Evolutionary conservation across 2,888 invertebrate species (phyloP).

Genomic region (Hoplodrina blanda): DNA sequence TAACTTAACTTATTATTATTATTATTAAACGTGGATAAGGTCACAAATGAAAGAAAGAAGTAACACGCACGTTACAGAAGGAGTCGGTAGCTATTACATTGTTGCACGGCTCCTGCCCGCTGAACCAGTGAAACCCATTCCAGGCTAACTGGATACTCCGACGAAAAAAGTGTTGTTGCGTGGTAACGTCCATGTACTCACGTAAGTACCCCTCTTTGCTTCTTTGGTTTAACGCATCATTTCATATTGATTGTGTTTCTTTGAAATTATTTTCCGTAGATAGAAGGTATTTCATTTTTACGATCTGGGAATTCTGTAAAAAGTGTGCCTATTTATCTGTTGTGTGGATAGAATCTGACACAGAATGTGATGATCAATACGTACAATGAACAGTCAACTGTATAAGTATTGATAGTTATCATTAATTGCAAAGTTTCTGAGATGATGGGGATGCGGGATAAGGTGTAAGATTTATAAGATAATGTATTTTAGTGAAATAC

Average conservation of each 20-base stretch:
- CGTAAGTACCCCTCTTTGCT: conserved; percentile 33
- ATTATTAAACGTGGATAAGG: neutral
- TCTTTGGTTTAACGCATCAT: conserved; percentile 55
- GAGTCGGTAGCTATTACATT: conserved; percentile 1
- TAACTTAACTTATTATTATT: no score
- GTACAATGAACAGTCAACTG: conserved; percentile 32
- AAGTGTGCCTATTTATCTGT: conserved; percentile 12
- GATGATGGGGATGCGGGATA: neutral
- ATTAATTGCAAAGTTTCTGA: conserved; percentile 26
- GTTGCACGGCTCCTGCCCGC: conserved; percentile 30
- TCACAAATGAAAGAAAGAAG: neutral
- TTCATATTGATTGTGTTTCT: conserved; percentile 55
- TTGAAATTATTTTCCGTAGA: conserved; percentile 33
- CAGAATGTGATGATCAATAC: conserved; percentile 28
- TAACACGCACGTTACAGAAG: conserved; percentile 7
- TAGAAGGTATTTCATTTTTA: conserved; percentile 47
- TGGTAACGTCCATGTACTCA: conserved; percentile 32
- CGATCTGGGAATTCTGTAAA: conserved; percentile 57
- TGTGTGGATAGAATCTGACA: conserved; percentile 25
- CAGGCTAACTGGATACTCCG: conserved; percentile 40
- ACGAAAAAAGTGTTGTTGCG: conserved; percentile 50
- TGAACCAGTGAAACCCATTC: conserved; percentile 47
- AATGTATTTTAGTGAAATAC: neutral
- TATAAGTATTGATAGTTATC: conserved; percentile 14
- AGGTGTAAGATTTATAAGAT: neutral